Percentiles rank a stretch among this genome's conserved stretches.
These are phyloP conservation scores for Epiblema foenella DNA, from an alignment of 2,888 invertebrate species.

Conservation along the genomic window DNA sequence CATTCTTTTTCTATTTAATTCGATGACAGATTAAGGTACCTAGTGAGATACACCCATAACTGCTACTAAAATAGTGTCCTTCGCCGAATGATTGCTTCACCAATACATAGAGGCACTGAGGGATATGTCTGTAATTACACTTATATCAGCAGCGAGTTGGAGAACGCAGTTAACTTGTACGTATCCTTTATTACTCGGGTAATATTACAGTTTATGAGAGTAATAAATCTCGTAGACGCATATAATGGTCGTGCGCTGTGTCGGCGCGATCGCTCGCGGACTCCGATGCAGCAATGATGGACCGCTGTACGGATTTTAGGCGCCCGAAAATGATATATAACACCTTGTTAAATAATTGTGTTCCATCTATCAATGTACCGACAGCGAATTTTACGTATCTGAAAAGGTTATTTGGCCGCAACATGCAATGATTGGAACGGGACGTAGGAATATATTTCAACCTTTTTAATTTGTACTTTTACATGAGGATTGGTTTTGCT, in stretches of 20 bases:
- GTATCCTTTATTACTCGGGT: constrained; percentile 74
- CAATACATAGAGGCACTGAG: constrained; percentile 17
- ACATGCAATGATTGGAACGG: background rate
- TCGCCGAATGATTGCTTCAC: constrained; percentile 28
- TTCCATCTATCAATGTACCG: constrained; percentile 5
- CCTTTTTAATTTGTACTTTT: background rate
- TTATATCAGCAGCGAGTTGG: constrained; percentile 45
- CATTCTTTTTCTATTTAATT: background rate
- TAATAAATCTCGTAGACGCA: constrained; percentile 73
- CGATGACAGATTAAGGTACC: no score
- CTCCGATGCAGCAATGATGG: constrained; percentile 29
- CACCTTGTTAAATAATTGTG: constrained; percentile 29
- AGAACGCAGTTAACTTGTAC: constrained; percentile 51
- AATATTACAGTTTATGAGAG: constrained; percentile 76
- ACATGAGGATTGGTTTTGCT: no score
- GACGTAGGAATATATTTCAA: background rate
- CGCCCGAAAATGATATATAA: constrained; percentile 23
- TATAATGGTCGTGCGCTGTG: constrained; percentile 51
- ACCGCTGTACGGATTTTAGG: constrained; percentile 21
- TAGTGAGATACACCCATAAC: background rate
- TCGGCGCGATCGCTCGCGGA: constrained; percentile 32
- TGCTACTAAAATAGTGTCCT: background rate
- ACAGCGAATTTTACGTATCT: background rate
- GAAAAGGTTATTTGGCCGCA: background rate
- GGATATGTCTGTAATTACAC: constrained; percentile 42